phyloP scores from a whole-genome alignment of 1,140 invertebrate genomes.

The Trachymyrmex cornetzi region DNA sequence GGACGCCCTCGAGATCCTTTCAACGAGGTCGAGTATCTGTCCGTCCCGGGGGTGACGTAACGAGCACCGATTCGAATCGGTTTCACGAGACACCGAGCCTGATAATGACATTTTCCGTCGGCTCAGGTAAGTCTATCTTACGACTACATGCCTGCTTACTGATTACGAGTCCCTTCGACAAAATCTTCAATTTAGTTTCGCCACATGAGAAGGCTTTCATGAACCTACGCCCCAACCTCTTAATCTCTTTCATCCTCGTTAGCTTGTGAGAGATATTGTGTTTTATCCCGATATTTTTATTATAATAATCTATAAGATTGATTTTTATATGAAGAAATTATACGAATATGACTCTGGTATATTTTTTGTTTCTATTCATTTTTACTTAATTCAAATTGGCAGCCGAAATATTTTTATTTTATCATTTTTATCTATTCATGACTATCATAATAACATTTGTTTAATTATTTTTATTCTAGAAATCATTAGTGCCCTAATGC shows the following conservation, averaged over 20 bases:
- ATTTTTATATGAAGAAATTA: not conserved
- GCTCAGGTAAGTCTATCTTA: constrained; percentile 62
- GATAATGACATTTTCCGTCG: constrained; percentile 74
- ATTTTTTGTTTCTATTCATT: constrained; percentile 1
- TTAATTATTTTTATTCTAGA: not conserved
- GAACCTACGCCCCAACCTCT: not conserved
- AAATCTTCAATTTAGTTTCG: constrained; percentile 45
- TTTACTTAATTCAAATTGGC: not conserved
- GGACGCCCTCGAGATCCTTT: constrained; percentile 72
- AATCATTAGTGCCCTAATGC: not conserved
- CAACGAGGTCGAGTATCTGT: constrained; percentile 68
- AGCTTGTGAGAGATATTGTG: not conserved
- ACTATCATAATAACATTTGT: not conserved
- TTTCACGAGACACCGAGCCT: constrained; percentile 74
- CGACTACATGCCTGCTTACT: constrained; percentile 49
- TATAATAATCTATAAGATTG: not conserved
- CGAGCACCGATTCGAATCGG: constrained; percentile 71
- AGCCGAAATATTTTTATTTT: not conserved
- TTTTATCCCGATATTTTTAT: not conserved
- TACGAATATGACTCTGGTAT: not conserved
- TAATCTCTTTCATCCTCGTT: not conserved
- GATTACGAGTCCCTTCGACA: constrained; percentile 17
- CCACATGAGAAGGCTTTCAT: constrained; percentile 24
- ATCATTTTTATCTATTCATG: not conserved
- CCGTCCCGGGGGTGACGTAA: constrained; percentile 63